Evolutionary conservation across 1,140 invertebrate species (phyloP), one percentile per base, ranked within the genome.

Genomic region (Listronotus bonariensis): DNA sequence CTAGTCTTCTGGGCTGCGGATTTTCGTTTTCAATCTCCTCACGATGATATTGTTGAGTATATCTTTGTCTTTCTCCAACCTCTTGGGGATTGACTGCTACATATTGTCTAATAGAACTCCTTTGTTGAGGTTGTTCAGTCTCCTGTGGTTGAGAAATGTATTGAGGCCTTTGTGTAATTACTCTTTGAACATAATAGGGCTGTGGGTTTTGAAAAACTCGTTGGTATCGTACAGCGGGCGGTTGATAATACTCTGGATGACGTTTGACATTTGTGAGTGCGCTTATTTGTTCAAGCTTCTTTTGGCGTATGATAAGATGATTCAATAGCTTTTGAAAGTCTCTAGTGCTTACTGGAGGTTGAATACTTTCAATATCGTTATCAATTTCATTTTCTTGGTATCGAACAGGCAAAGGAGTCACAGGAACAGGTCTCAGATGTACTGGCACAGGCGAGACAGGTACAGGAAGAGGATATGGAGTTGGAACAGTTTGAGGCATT

Each of bases 281-380:
- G 42, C 69, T 76, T n/a, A 84, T 71, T 32, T 76, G 72, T 76
- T 85, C 83, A 65, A 84, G 67, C 31, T 80, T 76, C 65, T 79
- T 83, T 72, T 85, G 84, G 45, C 83, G 70, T n/a, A 82, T 46
- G 43, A 85, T 82, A 51, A 86, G 72, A 72, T 83, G 81, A 32
- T 86, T 82, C 6, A 86, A 76, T 41, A 86, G 76, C 45, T 80
- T 78, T 72, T 84, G 83, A 43, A 86, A 80, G 71, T 86, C 84
- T 75, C 80, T 81, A 3, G 83, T 84, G 70, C 83, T 84, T 1
- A 85, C 83, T 32, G 84, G 84, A 12, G 77, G 76, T 63, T 76
- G 72, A 20, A 79, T 77, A 38, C 67, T 54, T 18, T 78, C 74
- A 18, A 77, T 71, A 40, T 73, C 72, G 43, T 74, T 71, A n/a